Conservation (phyloP, 1,140 invertebrate genomes). For the Polyergus mexicanus region DNA sequence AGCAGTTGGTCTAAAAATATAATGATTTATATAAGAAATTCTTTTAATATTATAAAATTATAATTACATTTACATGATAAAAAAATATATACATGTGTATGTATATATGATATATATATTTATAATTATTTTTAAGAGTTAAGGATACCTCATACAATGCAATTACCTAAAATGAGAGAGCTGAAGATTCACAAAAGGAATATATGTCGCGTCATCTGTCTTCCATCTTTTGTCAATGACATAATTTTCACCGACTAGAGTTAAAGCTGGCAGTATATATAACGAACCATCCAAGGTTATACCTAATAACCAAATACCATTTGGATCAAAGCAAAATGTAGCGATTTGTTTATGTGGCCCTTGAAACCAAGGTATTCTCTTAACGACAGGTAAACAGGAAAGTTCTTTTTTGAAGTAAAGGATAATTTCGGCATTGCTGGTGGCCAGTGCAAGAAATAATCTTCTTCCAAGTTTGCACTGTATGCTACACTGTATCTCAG, state of each 20-base stretch:
- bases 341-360: slow-evolving; percentile 88
- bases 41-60: background rate
- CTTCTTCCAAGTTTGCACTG: slow-evolving; percentile 78
- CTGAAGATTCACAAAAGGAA: slow-evolving; percentile 85
- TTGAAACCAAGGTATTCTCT: slow-evolving; percentile 90
- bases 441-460: slow-evolving; percentile 83
- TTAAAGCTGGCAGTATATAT: slow-evolving; percentile 89
- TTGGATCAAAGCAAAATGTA: slow-evolving; percentile 90
- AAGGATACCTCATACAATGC: background rate
- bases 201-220: slow-evolving; percentile 86
- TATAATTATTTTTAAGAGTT: slow-evolving; percentile 20
- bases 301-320: slow-evolving; percentile 90
- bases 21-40: background rate
- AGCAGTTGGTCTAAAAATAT: slow-evolving; percentile 84
- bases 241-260: slow-evolving; percentile 87
- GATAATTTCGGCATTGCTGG: slow-evolving; percentile 80
- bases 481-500: slow-evolving; percentile 81
- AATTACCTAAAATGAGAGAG: slow-evolving; percentile 87
- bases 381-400: slow-evolving; percentile 86
- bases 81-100: background rate
- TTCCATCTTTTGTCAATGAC: slow-evolving; percentile 88
- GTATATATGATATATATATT: background rate
- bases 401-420: slow-evolving; percentile 82
- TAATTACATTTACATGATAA: slow-evolving; percentile 7
- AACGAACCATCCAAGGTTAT: slow-evolving; percentile 88